Conservation (phyloP, 92 coral and sea anemone species). For the Blastomussa wellsi region DNA sequence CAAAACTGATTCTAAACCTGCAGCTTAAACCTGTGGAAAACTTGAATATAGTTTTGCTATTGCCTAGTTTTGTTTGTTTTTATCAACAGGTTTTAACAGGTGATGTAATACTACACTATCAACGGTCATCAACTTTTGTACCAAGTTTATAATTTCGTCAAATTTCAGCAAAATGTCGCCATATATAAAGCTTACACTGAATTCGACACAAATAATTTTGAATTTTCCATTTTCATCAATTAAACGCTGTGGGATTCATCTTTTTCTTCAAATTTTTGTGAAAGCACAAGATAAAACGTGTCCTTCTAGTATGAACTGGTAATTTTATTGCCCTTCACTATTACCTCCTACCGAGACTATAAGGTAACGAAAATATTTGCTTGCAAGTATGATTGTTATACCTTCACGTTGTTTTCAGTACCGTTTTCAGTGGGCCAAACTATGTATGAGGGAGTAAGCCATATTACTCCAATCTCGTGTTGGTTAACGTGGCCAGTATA, state of each 20-base stretch:
- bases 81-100: background rate
- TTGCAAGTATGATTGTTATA: too few relatives aligned
- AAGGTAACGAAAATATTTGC: background rate
- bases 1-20: background rate
- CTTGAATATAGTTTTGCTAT: background rate
- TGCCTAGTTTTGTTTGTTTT: background rate
- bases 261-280: background rate
- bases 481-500: too few relatives aligned
- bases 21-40: background rate
- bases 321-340: background rate
- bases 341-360: background rate
- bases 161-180: background rate
- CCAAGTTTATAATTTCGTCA: background rate
- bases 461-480: too few relatives aligned
- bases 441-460: too few relatives aligned
- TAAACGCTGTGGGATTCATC: background rate
- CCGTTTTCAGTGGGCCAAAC: too few relatives aligned
- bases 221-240: background rate
- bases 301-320: background rate
- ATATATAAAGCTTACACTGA: background rate
- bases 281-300: background rate
- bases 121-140: background rate
- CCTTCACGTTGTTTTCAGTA: too few relatives aligned
- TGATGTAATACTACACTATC: background rate
- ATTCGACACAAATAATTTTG: background rate